Evolutionary conservation across 2,797 vertebrate species (phyloP).

Genomic region (Cryptoprocta ferox): DNA sequence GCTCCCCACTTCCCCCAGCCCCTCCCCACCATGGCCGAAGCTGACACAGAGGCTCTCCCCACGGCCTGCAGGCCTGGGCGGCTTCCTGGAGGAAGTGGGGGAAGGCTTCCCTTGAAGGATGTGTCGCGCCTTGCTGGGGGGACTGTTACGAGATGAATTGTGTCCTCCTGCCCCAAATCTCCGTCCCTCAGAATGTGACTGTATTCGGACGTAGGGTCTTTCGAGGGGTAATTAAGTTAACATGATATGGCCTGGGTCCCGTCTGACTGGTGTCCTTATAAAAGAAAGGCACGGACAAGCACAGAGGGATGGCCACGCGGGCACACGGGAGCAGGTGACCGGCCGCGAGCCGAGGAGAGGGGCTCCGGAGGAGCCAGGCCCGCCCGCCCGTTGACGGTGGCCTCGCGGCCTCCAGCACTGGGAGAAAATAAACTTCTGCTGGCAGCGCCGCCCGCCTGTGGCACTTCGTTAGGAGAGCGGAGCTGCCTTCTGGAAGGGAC

Average conservation of each 20-base stretch:
- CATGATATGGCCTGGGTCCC: neutral
- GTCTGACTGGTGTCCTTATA: neutral
- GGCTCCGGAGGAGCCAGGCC: neutral
- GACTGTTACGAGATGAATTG: too few relatives aligned
- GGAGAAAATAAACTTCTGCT: neutral
- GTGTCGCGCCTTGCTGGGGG: neutral
- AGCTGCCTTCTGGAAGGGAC: neutral
- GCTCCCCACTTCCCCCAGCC: neutral
- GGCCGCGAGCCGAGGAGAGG: fast-evolving
- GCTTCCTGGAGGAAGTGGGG: neutral
- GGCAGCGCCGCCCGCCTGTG: fast-evolving
- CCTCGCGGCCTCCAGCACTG: neutral
- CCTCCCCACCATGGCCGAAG: neutral
- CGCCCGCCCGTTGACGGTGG: fast-evolving
- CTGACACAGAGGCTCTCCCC: neutral
- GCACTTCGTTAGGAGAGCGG: fast-evolving
- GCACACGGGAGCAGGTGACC: neutral
- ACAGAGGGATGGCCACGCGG: neutral
- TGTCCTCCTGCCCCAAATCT: neutral
- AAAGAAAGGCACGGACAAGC: neutral
- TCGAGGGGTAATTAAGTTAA: neutral
- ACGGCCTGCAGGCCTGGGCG: neutral
- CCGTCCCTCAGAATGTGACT: neutral
- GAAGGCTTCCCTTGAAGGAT: too few relatives aligned
- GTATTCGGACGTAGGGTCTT: neutral